These are phyloP conservation scores for Aegypius monachus DNA, from an alignment of 2,113 vertebrate genomes.

Conservation along the genomic window DNA sequence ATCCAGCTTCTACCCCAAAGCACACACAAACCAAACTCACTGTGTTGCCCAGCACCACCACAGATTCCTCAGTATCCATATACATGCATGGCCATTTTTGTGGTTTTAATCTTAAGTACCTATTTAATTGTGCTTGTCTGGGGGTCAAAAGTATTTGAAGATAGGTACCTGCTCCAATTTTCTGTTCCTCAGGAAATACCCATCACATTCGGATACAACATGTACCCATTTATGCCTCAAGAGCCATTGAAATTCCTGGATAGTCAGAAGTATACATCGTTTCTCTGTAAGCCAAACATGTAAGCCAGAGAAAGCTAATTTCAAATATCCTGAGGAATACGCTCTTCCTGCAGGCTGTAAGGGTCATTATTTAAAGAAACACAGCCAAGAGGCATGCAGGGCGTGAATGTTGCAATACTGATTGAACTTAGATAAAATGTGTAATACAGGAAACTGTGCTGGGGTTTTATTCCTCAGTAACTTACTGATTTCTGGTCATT, in stretches of 20 bases:
- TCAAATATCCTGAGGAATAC: rapidly evolving
- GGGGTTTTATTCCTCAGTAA: not conserved
- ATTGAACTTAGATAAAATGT: rapidly evolving
- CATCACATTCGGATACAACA: not conserved
- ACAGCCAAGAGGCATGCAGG: not conserved
- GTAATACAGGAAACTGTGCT: rapidly evolving
- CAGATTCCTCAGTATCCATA: not conserved
- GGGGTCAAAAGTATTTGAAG: not conserved
- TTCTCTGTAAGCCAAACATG: rapidly evolving
- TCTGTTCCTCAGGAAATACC: not conserved
- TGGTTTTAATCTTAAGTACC: not conserved
- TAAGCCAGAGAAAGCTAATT: not conserved
- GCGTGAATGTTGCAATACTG: rapidly evolving
- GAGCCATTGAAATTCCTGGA: not conserved
- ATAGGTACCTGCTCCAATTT: not conserved
- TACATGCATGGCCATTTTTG: rapidly evolving
- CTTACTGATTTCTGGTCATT: rapidly evolving
- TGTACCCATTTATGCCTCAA: rapidly evolving
- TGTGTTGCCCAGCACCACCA: no score
- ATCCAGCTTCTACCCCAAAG: not conserved
- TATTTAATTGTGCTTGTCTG: not conserved
- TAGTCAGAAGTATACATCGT: rapidly evolving
- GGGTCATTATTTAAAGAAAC: not conserved
- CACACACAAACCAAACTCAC: rapidly evolving
- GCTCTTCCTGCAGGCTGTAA: not conserved